A percentile compares a stretch with the other conserved stretches of the same genome.
Conservation (phyloP, 2,888 invertebrate species). For the Salpingus planirostris region DNA sequence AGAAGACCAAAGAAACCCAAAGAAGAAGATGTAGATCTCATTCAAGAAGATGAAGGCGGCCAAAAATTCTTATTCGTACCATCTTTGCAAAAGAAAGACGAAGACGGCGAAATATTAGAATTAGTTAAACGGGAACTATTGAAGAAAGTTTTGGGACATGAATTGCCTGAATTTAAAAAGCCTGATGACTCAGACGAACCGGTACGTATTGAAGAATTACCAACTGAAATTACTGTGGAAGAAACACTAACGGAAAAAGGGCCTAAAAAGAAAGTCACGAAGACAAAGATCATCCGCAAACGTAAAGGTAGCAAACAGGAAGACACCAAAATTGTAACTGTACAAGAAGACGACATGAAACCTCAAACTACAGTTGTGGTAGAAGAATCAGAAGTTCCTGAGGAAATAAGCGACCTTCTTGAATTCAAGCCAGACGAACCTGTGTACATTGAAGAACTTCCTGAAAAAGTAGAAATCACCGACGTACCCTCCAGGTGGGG, state of each 20-base stretch:
- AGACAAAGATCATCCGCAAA: constrained; percentile 34
- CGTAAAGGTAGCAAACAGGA: constrained; percentile 30
- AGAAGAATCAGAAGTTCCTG: constrained; percentile 32
- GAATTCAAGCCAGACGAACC: constrained; percentile 11
- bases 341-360: constrained; percentile 42
- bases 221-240: constrained; percentile 21
- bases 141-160: constrained; percentile 29
- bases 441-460: constrained; percentile 26
- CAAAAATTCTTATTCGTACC: constrained; percentile 33
- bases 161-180: constrained; percentile 29
- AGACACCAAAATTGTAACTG: constrained; percentile 40
- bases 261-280: constrained; percentile 26
- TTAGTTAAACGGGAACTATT: constrained; percentile 31
- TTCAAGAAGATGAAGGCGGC: constrained; percentile 17
- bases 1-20: constrained; percentile 22
- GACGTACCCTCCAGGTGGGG: constrained; percentile 15
- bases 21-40: constrained; percentile 18
- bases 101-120: constrained; percentile 29
- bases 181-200: constrained; percentile 8
- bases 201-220: constrained; percentile 24
- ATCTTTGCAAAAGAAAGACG: constrained; percentile 24
- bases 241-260: constrained; percentile 21
- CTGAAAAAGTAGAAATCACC: constrained; percentile 27
- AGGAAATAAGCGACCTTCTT: constrained; percentile 14
- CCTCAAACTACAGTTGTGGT: constrained; percentile 39